Percentiles rank a stretch among this genome's conserved stretches.
phyloP scores from a whole-genome alignment of 1,140 invertebrate species.

The Reticulitermes speratus region DNA sequence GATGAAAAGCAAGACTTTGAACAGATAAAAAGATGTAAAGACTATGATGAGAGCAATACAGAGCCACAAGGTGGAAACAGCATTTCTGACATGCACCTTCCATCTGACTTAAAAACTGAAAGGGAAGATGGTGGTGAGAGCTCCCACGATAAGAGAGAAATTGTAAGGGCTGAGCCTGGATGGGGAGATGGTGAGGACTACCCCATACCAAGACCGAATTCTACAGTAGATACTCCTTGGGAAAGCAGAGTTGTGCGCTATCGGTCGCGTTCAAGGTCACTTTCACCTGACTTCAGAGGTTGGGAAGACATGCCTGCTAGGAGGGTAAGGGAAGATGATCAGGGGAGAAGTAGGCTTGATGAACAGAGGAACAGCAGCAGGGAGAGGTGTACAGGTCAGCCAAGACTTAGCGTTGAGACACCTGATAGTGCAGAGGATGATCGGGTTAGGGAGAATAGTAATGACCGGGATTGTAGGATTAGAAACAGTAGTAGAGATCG shows the following conservation, averaged over 20 bases:
- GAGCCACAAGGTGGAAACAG: not conserved
- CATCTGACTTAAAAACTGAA: not conserved
- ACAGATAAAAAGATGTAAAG: not conserved
- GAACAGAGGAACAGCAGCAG: not conserved
- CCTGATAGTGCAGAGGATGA: not conserved
- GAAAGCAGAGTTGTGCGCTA: constrained; percentile 2
- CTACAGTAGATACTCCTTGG: not conserved
- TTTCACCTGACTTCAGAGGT: not conserved
- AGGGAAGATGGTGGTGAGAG: not conserved
- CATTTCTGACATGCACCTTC: too few relatives aligned
- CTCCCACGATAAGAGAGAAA: not conserved
- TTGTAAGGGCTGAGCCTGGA: not conserved
- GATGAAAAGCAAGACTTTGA: not conserved
- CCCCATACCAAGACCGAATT: not conserved
- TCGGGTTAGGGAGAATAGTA: not conserved
- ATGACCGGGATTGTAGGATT: not conserved
- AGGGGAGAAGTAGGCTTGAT: not conserved
- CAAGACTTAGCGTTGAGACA: not conserved
- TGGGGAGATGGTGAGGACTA: not conserved
- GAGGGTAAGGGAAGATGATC: not conserved
- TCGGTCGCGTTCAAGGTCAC: not conserved
- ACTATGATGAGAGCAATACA: not conserved
- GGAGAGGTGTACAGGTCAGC: not conserved
- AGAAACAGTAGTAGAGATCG: not conserved
- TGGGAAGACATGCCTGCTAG: not conserved